A percentile compares a stretch with the other conserved stretches of the same genome.
Conservation (phyloP, 2,113 vertebrate species). For the Hipposideros armiger region DNA sequence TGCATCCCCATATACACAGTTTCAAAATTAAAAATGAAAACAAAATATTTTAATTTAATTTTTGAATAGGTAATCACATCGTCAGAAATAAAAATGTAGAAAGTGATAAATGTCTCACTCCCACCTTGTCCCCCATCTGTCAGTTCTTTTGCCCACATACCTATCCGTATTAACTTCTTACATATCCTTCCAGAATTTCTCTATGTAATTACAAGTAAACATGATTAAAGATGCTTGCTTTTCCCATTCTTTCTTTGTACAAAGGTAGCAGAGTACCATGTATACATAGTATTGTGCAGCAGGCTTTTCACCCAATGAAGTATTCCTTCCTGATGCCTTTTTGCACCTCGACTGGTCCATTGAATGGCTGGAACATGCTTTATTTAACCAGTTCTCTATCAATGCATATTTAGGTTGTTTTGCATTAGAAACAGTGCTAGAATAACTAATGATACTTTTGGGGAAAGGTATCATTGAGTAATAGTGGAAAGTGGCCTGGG, state of each 20-base stretch:
- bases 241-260: neutral
- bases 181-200: neutral
- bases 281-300: neutral
- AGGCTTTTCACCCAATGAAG: neutral
- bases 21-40: neutral
- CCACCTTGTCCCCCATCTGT: neutral
- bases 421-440: neutral
- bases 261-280: neutral
- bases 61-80: neutral
- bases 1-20: neutral
- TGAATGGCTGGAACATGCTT: neutral
- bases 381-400: neutral
- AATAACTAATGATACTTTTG: neutral
- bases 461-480: neutral
- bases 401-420: neutral
- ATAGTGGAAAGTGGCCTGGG: neutral
- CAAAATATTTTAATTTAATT: neutral
- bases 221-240: neutral
- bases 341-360: neutral
- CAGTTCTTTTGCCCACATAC: neutral
- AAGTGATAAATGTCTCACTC: neutral
- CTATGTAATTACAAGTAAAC: neutral
- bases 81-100: conserved; percentile 39
- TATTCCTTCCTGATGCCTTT: neutral
- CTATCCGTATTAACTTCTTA: neutral